Base-by-base conservation (phyloP, 1,140 invertebrate species). In the Brachionus plicatilis region DNA sequence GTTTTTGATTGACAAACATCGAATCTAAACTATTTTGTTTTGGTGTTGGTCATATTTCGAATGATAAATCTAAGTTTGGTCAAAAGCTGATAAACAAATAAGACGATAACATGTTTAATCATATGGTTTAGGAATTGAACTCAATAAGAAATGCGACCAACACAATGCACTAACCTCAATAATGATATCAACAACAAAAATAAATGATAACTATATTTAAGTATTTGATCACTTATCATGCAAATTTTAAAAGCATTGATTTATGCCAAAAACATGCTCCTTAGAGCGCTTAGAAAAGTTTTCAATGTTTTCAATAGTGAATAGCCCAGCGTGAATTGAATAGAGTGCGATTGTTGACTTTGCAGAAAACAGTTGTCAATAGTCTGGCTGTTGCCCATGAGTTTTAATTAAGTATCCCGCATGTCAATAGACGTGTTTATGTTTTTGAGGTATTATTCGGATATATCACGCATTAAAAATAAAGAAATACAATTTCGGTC, bases 1-100 rank as follows among this genome's bases (percentile, higher is more conserved):
- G 68, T 72, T 43, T 72, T 37, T 72, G 68, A 72, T 72, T 72
- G 68, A 72, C 68, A 72, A 72, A 72, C 68, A 72, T 72, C 68
- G 68, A 72, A 72, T 72, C 37, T 43, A 72, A 72, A 41, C 17
- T n/a, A 20, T 72, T 72, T 72, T 72, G 29, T 72, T 72, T 72
- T 43, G 33, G 68, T 20, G 29, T 41, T 72, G 29, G 68, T 72
- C 33, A 43, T 24, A 41, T 41, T 41, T 72, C 17, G n/a, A 72
- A 72, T 72, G 17, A 72, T 41, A 72, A 43, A 72, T 41, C 37
- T 43, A 72, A 43, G 17, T 72, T 17, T 68, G 27, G 27, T 68
- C 27, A 43, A 72, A 47, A 72, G 37, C 68, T 72, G 68, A 72
- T 72, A 72, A 72, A 72, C 68, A 72, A 72, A 72, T 72, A 72